phyloP scores from a whole-genome alignment of 92 coral and sea anemone genomes.

The Epizoanthus rinbou region DNA sequence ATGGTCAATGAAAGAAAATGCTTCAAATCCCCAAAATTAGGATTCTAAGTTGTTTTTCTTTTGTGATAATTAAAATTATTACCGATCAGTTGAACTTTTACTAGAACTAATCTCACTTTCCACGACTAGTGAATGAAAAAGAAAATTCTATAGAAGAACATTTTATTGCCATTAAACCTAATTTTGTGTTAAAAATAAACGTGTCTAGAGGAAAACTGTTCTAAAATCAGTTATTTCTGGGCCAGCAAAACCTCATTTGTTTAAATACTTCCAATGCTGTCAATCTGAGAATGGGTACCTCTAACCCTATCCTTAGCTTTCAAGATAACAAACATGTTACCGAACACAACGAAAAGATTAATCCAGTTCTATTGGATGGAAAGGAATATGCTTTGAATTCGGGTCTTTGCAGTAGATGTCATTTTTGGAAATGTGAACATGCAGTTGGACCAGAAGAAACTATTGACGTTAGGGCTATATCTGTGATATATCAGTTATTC shows the following conservation, averaged over 20 bases:
- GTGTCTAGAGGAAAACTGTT: not conserved
- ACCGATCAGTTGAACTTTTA: constrained; percentile 9
- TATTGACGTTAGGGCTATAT: too few relatives aligned
- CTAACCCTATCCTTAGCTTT: too few relatives aligned
- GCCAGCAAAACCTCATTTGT: not conserved
- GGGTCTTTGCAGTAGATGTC: too few relatives aligned
- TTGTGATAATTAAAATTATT: constrained; percentile 9
- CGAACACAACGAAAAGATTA: not conserved
- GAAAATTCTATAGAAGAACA: not conserved
- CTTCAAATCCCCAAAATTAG: constrained; percentile 10
- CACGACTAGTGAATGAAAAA: not conserved
- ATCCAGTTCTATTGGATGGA: too few relatives aligned
- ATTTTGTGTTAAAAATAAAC: not conserved
- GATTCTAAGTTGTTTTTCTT: not conserved
- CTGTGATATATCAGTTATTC: too few relatives aligned
- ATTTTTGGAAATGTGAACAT: too few relatives aligned
- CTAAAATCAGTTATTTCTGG: not conserved
- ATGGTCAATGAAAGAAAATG: constrained; percentile 12
- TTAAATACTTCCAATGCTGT: not conserved
- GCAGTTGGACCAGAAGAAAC: too few relatives aligned
- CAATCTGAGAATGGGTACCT: not conserved
- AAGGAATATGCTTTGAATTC: too few relatives aligned
- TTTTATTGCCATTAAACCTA: not conserved
- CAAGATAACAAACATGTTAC: not conserved
- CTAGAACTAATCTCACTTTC: not conserved